Percentiles rank a stretch among this genome's conserved stretches.
Evolutionary conservation across 2,888 invertebrate genomes (phyloP).

Genomic region (Nephrocerus scutellatus): DNA sequence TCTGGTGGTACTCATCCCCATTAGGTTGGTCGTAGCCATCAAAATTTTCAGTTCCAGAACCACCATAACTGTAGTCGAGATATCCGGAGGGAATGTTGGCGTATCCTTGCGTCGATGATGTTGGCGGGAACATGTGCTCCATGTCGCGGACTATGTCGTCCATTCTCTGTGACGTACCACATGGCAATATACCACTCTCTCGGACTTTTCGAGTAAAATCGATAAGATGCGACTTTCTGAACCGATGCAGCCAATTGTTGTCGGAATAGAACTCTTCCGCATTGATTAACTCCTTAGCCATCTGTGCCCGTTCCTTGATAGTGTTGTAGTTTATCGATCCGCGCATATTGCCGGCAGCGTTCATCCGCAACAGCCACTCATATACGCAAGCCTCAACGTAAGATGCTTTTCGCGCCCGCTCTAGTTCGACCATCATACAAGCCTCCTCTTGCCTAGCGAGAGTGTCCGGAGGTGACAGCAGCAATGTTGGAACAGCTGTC

Average conservation of each 20-base stretch:
- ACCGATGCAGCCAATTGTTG: constrained; percentile 42
- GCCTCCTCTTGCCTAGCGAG: constrained; percentile 38
- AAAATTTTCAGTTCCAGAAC: too few species aligned
- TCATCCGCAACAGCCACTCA: constrained; percentile 42
- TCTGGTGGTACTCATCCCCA: too few species aligned
- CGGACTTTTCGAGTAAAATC: constrained; percentile 40
- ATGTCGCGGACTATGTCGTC: constrained; percentile 41
- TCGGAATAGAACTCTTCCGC: constrained; percentile 37
- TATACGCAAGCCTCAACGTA: constrained; percentile 43
- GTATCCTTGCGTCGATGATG: too few species aligned
- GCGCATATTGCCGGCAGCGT: constrained; percentile 38
- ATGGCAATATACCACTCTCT: constrained; percentile 36
- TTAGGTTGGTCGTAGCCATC: too few species aligned
- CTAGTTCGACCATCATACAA: constrained; percentile 40
- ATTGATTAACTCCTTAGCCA: constrained; percentile 37
- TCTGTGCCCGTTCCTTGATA: constrained; percentile 41
- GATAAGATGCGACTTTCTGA: constrained; percentile 38
- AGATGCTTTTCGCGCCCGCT: constrained; percentile 40
- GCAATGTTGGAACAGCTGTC: constrained; percentile 37
- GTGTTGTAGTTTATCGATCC: constrained; percentile 42
- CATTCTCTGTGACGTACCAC: constrained; percentile 39
- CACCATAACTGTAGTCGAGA: too few species aligned
- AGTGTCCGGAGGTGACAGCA: constrained; percentile 37
- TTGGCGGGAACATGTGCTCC: constrained; percentile 37
- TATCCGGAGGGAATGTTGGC: too few species aligned